Percentiles rank a stretch among this genome's conserved stretches.
These are phyloP conservation scores for Amiota communis DNA, from an alignment of 2,888 invertebrate species.

Conservation along the genomic window DNA sequence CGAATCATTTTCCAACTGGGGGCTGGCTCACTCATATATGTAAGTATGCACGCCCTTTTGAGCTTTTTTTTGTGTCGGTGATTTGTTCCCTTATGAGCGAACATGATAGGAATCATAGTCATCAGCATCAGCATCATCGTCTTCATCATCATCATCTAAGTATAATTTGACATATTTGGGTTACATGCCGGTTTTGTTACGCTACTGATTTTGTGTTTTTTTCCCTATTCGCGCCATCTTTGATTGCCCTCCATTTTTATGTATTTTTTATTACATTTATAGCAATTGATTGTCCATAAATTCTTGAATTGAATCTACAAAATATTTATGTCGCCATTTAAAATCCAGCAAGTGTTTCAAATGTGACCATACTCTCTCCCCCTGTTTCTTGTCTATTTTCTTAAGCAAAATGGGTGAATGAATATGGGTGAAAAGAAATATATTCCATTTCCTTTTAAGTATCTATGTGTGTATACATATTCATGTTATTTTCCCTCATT, in stretches of 20 bases:
- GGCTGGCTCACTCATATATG: neutral
- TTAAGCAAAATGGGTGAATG: neutral
- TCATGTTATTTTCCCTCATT: conserved; percentile 38
- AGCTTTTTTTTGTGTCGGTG: neutral
- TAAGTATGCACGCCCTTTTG: neutral
- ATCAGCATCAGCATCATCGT: conserved; percentile 4
- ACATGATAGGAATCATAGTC: neutral
- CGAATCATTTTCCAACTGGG: neutral
- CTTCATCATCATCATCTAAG: neutral
- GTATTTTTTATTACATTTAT: conserved; percentile 22
- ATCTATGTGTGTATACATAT: neutral
- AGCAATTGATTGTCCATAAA: conserved; percentile 22
- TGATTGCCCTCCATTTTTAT: conserved; percentile 12
- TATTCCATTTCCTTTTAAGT: conserved; percentile 27
- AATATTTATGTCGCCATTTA: conserved; percentile 25
- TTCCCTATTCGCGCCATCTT: neutral
- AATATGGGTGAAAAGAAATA: neutral
- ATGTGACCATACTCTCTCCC: neutral
- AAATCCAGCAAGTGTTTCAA: conserved; percentile 20
- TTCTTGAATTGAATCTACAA: conserved; percentile 14
- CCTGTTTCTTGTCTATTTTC: neutral
- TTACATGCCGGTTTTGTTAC: conserved; percentile 1
- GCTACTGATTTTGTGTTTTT: conserved; percentile 3
- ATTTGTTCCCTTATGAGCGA: neutral
- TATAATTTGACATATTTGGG: conserved; percentile 12